A percentile compares a stretch with the other conserved stretches of the same genome.
Evolutionary conservation across 2,888 invertebrate species (phyloP).

Genomic region (Latrodectus hesperus): DNA sequence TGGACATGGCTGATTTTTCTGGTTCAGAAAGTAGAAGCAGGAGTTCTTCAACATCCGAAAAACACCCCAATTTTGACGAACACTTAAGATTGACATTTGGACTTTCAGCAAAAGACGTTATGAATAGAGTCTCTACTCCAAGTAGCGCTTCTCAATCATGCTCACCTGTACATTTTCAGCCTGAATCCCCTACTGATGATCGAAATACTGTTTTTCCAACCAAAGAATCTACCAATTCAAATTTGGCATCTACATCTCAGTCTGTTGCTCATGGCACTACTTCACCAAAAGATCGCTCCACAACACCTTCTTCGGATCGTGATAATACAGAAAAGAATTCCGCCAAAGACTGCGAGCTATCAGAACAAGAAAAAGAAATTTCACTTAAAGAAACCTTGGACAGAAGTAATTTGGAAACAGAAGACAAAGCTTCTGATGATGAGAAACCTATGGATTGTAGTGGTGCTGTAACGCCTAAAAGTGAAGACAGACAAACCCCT

Average conservation of each 20-base stretch:
- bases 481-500: constrained; percentile 62
- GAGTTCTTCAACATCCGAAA: constrained; percentile 61
- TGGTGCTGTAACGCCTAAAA: constrained; percentile 47
- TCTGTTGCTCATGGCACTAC: constrained; percentile 23
- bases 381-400: constrained; percentile 36
- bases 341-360: constrained; percentile 48
- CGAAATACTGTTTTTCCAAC: constrained; percentile 43
- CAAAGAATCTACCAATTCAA: constrained; percentile 51
- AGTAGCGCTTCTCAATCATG: constrained; percentile 69
- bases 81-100: constrained; percentile 62
- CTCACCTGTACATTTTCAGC: constrained; percentile 68
- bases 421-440: constrained; percentile 44
- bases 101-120: constrained; percentile 59
- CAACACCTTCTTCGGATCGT: constrained; percentile 58
- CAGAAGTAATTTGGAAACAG: constrained; percentile 12
- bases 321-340: constrained; percentile 24
- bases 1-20: constrained; percentile 65
- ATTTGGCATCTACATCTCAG: constrained; percentile 46
- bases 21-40: constrained; percentile 64
- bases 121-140: constrained; percentile 69
- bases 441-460: constrained; percentile 44
- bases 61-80: constrained; percentile 64
- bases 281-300: constrained; percentile 50
- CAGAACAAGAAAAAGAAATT: constrained; percentile 12
- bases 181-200: constrained; percentile 65